Evolutionary conservation across 2,113 vertebrate genomes (phyloP), one percentile per base, ranked within the genome.

Genomic region (Catharus fuscescens): DNA sequence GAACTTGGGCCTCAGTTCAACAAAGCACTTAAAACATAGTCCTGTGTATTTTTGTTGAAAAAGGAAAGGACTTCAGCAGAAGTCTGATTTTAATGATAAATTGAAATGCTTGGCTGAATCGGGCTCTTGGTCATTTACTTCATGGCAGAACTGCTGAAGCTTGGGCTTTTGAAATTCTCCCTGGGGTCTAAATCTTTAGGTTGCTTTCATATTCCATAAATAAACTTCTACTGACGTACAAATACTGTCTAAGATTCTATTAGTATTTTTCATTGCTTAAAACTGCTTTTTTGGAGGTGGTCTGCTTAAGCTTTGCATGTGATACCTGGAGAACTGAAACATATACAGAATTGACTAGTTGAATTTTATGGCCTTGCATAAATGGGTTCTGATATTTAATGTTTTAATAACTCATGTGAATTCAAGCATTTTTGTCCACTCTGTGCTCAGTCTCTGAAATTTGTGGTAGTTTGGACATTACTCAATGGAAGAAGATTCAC

Each of bases 1-100:
- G 62, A 92, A 92, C 67, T 93, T 96, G 95, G 93, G 88, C 96
- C 95, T 94, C 40, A 36, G 85, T 96, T 97, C 96, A 95, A 80
- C 93, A 94, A 93, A 97, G 88, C 95, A 96, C 93, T 96, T 96
- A 95, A 97, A 95, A 86, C 82, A 42, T 24, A 77, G 72, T 70
- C 82, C 36, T 78, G 76, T 86, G 67, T 96, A 32, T 88, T 93
- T 95, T 67, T 90, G 67, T 83, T 92, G 79, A 94, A 88, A 88
- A 93, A 88, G 62, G 79, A 93, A 90, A 74, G 69, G 31, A 72
- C 67, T 94, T 94, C 34, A 66, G 66, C 47, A 47, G 65, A 91
- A 91, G 56, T 42, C 52, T 88, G 76, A 92, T 77, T 96, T 86
- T 93, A 88, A 83, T 80, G 76, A 86, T 83, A 66, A 28, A 78